Evolutionary conservation across 1,140 invertebrate species (phyloP).

Genomic region (Paraescarpia echinospica): DNA sequence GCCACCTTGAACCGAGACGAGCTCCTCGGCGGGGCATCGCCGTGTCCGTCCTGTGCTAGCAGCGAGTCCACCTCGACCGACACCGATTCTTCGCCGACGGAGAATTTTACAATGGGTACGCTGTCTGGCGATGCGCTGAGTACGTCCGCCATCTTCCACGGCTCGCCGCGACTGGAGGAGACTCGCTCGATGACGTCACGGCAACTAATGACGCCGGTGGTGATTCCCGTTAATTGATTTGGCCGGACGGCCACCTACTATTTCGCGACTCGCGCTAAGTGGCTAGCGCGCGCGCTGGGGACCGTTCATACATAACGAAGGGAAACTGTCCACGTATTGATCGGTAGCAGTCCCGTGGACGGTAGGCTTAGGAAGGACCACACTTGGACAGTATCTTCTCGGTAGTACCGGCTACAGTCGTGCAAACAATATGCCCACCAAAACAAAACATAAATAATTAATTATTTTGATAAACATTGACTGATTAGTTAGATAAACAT

Average conservation of each 20-base stretch:
- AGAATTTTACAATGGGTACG: slow-evolving; percentile 9
- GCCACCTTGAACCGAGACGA: slow-evolving; percentile 31
- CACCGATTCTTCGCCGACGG: not conserved
- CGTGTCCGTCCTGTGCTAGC: not conserved
- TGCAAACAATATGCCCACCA: too few relatives aligned
- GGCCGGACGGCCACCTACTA: not conserved
- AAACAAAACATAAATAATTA: not conserved
- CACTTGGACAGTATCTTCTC: too few relatives aligned
- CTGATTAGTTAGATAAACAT: too few relatives aligned
- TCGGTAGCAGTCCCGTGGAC: not conserved
- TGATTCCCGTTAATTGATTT: not conserved
- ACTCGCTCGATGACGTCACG: not conserved
- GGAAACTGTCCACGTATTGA: not conserved
- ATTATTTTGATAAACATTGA: too few relatives aligned
- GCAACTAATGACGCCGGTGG: not conserved
- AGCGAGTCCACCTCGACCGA: not conserved
- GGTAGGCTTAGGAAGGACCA: too few relatives aligned
- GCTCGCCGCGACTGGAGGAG: not conserved
- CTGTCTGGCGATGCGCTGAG: not conserved
- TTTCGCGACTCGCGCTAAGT: not conserved
- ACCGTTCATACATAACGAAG: not conserved
- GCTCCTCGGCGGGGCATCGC: not conserved
- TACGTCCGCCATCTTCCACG: not conserved
- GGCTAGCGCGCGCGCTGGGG: not conserved
- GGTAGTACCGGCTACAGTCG: too few relatives aligned